phyloP scores from a whole-genome alignment of 1,140 invertebrate species.

The Prorops nasuta region DNA sequence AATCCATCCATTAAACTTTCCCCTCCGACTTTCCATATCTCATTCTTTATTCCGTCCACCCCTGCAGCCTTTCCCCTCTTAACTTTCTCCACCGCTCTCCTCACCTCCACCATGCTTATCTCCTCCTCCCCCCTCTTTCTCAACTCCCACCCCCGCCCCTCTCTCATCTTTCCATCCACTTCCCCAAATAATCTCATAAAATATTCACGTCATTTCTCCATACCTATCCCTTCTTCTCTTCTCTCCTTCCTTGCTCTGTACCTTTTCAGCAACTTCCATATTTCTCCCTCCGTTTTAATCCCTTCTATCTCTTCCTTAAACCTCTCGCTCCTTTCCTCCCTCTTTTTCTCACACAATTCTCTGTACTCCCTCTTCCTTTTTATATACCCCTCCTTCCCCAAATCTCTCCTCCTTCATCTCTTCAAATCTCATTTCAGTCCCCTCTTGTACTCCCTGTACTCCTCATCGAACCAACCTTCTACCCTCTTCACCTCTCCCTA shows the following conservation, averaged over 20 bases:
- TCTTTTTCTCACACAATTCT: neutral
- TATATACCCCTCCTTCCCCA: neutral
- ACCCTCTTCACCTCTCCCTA: neutral
- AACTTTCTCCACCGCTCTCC: too few species aligned
- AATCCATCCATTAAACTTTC: conserved; percentile 22
- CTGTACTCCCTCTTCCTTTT: conserved; percentile 3
- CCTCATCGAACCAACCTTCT: neutral
- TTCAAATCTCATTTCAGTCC: neutral
- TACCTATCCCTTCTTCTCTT: neutral
- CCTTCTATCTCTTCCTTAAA: too few species aligned
- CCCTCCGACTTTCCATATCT: conserved; percentile 21
- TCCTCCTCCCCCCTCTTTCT: too few species aligned
- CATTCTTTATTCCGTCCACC: conserved; percentile 30
- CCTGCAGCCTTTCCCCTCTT: too few species aligned
- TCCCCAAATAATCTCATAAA: too few species aligned
- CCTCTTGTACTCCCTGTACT: neutral
- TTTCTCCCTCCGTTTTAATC: too few species aligned
- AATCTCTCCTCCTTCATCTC: neutral
- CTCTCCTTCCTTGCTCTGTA: neutral
- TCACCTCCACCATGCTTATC: too few species aligned
- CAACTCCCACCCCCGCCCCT: too few species aligned
- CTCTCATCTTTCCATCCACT: too few species aligned
- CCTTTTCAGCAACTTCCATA: too few species aligned
- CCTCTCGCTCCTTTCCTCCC: too few species aligned
- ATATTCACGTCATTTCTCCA: conserved; percentile 26